Conservation (phyloP, 2,797 vertebrate species). For the Helicolenus hilgendorfi region DNA sequence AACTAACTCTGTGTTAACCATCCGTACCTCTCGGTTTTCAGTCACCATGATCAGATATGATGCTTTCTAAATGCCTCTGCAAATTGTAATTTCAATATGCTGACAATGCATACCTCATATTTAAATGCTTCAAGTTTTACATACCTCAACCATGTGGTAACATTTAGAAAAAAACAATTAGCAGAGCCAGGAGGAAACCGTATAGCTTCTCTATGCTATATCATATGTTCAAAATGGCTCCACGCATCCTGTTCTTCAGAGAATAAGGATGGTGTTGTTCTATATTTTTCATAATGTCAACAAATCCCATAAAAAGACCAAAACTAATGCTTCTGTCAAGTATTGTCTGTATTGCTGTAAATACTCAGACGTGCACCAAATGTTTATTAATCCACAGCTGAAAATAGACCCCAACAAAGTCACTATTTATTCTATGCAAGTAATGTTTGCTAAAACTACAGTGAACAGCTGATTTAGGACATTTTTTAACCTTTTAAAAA, state of each 20-base stretch:
- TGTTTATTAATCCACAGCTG: not conserved
- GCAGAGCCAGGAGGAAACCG: not conserved
- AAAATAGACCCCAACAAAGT: not conserved
- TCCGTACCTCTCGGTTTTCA: not conserved
- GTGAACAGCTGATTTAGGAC: not conserved
- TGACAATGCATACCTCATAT: not conserved
- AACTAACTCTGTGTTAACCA: not conserved
- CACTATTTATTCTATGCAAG: not conserved
- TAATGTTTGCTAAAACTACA: not conserved
- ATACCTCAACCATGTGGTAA: not conserved
- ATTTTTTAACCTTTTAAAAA: not conserved
- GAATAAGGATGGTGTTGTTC: not conserved
- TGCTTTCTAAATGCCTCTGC: not conserved
- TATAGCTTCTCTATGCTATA: not conserved
- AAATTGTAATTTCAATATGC: not conserved
- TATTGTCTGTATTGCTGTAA: not conserved
- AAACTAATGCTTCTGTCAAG: not conserved
- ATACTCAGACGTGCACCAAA: not conserved
- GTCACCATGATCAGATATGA: slow-evolving; percentile 15
- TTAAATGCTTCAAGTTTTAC: not conserved
- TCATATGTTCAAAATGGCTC: not conserved
- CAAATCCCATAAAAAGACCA: not conserved
- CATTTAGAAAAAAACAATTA: not conserved
- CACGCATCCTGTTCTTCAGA: not conserved
- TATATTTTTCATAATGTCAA: not conserved